A percentile compares a stretch with the other conserved stretches of the same genome.
Conservation (phyloP, 1,140 invertebrate species). For the Dinoponera quadriceps region DNA sequence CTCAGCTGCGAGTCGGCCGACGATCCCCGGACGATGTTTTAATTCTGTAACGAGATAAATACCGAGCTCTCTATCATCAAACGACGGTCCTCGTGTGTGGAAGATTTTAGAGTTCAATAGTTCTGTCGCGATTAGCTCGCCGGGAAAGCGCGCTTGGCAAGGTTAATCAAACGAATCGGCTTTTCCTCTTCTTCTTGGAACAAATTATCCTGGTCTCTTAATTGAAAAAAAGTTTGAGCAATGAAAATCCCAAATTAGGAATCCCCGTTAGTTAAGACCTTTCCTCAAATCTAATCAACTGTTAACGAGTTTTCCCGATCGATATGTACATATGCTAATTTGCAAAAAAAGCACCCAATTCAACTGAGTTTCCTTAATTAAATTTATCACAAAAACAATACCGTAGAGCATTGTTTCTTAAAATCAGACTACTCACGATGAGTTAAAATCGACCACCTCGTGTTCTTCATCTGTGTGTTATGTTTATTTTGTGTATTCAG, state of each 20-base stretch:
- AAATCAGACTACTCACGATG: background rate
- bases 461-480: background rate
- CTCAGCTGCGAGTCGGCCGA: constrained; percentile 59
- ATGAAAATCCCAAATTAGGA: too few relatives aligned
- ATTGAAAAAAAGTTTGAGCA: too few relatives aligned
- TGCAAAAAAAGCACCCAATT: too few relatives aligned
- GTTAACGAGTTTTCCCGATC: too few relatives aligned
- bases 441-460: background rate
- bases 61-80: constrained; percentile 51
- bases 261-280: too few relatives aligned
- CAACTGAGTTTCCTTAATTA: background rate
- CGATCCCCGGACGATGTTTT: constrained; percentile 58
- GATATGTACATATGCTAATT: too few relatives aligned
- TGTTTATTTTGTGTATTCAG: background rate
- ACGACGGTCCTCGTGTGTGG: constrained; percentile 58
- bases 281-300: too few relatives aligned
- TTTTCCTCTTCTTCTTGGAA: too few relatives aligned
- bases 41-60: constrained; percentile 74
- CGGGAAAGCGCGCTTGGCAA: constrained; percentile 69
- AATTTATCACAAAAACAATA: background rate
- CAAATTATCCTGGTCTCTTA: too few relatives aligned
- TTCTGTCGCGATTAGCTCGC: constrained; percentile 71
- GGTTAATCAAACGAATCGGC: constrained; percentile 52
- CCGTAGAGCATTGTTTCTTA: background rate
- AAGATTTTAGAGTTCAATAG: constrained; percentile 76